phyloP scores from a whole-genome alignment of 2,797 vertebrate species.

The Thunnus albacares region DNA sequence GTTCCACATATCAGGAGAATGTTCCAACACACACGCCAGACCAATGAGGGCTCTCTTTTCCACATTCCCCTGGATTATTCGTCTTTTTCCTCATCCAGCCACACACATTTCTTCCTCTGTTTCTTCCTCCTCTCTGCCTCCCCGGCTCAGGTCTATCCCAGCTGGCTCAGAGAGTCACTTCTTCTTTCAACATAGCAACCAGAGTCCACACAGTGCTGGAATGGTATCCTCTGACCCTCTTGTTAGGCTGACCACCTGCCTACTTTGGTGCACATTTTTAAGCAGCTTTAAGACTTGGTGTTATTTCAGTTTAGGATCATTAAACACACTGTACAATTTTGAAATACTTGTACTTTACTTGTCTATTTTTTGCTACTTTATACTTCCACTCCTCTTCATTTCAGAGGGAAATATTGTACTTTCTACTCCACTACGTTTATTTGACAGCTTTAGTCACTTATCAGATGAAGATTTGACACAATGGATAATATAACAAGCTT shows the following conservation, averaged over 20 bases:
- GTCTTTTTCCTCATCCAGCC: constrained; percentile 55
- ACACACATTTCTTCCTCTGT: constrained; percentile 23
- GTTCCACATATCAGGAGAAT: constrained; percentile 79
- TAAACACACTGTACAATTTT: neutral
- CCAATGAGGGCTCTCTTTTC: constrained; percentile 75
- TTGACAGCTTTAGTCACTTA: no score
- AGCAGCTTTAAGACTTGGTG: neutral
- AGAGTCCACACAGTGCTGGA: constrained; percentile 14
- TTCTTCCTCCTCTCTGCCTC: constrained; percentile 26
- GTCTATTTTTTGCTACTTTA: no score
- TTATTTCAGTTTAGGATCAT: constrained; percentile 21
- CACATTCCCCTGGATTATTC: constrained; percentile 70
- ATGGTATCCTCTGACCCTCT: constrained; percentile 3
- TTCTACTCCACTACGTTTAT: no score
- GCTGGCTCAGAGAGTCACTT: constrained; percentile 42
- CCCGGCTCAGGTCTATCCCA: constrained; percentile 43
- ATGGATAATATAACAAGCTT: no score
- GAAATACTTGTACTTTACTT: no score
- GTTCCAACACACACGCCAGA: constrained; percentile 80
- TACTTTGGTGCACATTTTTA: neutral
- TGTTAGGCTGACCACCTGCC: neutral
- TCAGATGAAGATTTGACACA: no score
- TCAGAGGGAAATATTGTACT: no score
- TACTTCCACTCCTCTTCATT: no score
- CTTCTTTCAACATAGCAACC: constrained; percentile 20